phyloP scores from a whole-genome alignment of 37 sponge, comb jelly and placozoan genomes.

The Spongilla lacustris region DNA sequence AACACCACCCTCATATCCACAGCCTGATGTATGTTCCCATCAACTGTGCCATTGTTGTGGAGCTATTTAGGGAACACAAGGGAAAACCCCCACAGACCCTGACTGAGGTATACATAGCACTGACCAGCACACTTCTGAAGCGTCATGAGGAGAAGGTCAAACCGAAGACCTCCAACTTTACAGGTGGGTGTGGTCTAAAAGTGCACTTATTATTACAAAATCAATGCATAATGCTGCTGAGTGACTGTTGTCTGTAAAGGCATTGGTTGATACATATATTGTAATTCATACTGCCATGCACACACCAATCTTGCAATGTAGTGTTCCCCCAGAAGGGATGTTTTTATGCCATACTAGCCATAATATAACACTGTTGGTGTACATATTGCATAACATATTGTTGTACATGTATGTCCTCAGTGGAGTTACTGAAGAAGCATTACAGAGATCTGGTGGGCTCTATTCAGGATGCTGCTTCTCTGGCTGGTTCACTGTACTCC shows the following conservation, averaged over 20 bases:
- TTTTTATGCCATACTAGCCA: not conserved
- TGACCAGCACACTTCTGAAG: not conserved
- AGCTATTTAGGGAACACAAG: conserved; percentile 3
- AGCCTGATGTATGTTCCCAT: conserved; percentile 20
- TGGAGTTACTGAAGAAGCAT: not conserved
- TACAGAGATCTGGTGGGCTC: not conserved
- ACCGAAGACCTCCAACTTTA: not conserved
- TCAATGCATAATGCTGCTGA: not conserved
- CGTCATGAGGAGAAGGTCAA: not conserved
- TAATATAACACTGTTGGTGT: not conserved
- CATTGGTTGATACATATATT: too few species aligned
- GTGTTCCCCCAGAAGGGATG: too few species aligned
- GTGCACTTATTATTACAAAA: not conserved
- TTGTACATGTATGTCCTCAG: not conserved
- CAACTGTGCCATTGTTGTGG: conserved; percentile 19
- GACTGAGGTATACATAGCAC: not conserved
- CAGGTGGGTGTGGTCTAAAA: not conserved
- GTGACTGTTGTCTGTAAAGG: too few species aligned
- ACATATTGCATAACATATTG: not conserved
- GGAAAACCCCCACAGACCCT: not conserved
- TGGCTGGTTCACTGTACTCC: not conserved
- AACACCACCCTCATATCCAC: conserved; percentile 6
- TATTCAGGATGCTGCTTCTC: not conserved
- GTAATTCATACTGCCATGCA: too few species aligned
- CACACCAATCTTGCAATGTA: too few species aligned